These are phyloP conservation scores for Drosophila fulvimacula DNA, from an alignment of 2,888 invertebrate species.

Conservation along the genomic window DNA sequence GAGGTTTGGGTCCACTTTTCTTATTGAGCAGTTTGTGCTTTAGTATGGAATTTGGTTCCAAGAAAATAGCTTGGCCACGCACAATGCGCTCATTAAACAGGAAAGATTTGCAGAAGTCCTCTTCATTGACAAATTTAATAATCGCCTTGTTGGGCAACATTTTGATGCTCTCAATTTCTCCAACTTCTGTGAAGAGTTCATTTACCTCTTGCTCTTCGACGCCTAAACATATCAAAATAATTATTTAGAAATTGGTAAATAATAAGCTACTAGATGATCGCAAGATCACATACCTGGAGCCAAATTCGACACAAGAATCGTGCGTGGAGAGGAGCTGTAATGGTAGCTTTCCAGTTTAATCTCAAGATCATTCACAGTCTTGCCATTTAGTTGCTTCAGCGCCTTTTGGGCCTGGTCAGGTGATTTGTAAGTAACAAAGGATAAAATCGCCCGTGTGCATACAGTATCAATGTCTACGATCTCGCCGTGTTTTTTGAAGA, in stretches of 20 bases:
- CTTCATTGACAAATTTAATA: constrained; percentile 64
- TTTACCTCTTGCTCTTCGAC: constrained; percentile 56
- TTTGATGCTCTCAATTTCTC: constrained; percentile 56
- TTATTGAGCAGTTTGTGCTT: constrained; percentile 45
- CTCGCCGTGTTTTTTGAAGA: constrained; percentile 73
- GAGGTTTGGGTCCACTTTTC: background rate
- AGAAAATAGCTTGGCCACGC: constrained; percentile 61
- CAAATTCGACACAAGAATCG: constrained; percentile 53
- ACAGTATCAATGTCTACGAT: constrained; percentile 59
- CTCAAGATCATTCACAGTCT: constrained; percentile 55
- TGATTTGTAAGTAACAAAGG: constrained; percentile 67
- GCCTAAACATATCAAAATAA: constrained; percentile 18
- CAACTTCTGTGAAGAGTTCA: constrained; percentile 54
- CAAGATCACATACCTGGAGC: constrained; percentile 31
- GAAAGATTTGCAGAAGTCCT: constrained; percentile 79
- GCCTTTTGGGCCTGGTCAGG: constrained; percentile 58
- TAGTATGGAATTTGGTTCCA: constrained; percentile 73
- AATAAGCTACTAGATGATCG: background rate
- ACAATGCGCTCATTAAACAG: constrained; percentile 62
- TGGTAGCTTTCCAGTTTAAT: constrained; percentile 57
- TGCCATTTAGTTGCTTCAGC: constrained; percentile 57
- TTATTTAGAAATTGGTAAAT: background rate
- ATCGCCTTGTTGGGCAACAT: constrained; percentile 50
- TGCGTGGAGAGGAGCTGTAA: constrained; percentile 18
- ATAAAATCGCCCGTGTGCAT: constrained; percentile 62